A percentile compares a stretch with the other conserved stretches of the same genome.
These are phyloP conservation scores for Telmatherina bonti DNA, from an alignment of 2,797 vertebrate genomes.

Conservation along the genomic window DNA sequence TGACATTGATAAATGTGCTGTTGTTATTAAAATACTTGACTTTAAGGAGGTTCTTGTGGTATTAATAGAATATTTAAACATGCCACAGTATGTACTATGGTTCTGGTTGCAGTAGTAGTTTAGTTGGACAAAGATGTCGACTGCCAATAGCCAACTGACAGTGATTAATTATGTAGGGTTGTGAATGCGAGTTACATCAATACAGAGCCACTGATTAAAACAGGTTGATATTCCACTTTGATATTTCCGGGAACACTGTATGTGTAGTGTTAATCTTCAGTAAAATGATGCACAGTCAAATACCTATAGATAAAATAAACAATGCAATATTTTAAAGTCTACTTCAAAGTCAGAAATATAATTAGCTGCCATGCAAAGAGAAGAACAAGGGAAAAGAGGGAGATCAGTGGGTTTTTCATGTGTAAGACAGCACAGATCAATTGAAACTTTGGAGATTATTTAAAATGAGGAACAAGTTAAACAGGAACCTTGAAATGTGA, in stretches of 20 bases:
- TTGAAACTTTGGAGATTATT: slow-evolving; percentile 11
- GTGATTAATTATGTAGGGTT: slow-evolving; percentile 57
- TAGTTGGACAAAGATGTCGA: slow-evolving; percentile 40
- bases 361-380: not conserved
- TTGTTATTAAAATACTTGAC: not conserved
- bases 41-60: slow-evolving; percentile 9
- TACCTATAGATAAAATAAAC: not conserved
- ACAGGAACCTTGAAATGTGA: slow-evolving; percentile 13
- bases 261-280: not conserved
- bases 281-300: not conserved
- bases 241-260: not conserved
- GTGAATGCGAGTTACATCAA: slow-evolving; percentile 29
- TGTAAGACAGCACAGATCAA: not conserved
- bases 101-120: slow-evolving; percentile 28
- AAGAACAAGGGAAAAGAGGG: not conserved
- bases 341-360: not conserved
- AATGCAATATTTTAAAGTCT: not conserved
- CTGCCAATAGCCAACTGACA: slow-evolving; percentile 16
- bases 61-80: slow-evolving; percentile 51
- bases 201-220: slow-evolving; percentile 39
- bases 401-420: not conserved
- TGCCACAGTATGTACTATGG: slow-evolving; percentile 34
- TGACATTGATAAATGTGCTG: slow-evolving; percentile 1
- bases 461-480: slow-evolving; percentile 6
- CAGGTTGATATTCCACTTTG: not conserved